Evolutionary conservation across 2,113 vertebrate species (phyloP).

Genomic region (Alouatta palliata): DNA sequence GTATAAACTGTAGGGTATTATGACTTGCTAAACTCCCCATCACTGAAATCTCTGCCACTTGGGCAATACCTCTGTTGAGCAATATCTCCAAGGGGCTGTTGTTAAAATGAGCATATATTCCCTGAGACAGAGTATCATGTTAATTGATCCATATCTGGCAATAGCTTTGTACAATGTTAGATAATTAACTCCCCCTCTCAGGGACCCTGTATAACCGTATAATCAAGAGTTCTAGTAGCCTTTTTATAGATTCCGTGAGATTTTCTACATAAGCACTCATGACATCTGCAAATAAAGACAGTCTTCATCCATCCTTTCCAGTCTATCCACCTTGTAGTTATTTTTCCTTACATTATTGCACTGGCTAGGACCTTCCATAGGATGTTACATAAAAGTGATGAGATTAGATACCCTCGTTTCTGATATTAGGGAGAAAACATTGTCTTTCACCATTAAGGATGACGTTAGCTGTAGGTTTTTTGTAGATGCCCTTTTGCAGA

Average conservation of each 20-base stretch:
- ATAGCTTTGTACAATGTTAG: background rate
- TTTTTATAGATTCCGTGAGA: background rate
- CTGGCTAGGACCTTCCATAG: background rate
- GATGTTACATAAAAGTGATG: background rate
- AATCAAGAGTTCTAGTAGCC: background rate
- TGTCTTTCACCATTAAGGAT: background rate
- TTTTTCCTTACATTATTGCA: background rate
- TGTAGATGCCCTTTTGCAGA: background rate
- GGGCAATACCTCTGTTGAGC: background rate
- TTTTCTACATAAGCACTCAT: background rate
- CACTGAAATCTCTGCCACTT: background rate
- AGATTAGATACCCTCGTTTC: background rate
- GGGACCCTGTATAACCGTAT: background rate
- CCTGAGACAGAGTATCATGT: background rate
- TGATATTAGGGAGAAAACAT: background rate
- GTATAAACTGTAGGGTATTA: rapidly evolving
- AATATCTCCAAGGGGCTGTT: background rate
- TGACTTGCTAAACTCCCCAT: background rate
- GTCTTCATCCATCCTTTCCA: background rate
- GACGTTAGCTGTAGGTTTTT: background rate
- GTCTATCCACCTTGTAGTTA: background rate
- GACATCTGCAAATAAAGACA: background rate
- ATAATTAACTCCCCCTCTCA: background rate
- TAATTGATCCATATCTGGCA: background rate
- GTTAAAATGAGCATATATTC: background rate